Conservation (phyloP, 1,140 invertebrate genomes). For the Prorops nasuta region DNA sequence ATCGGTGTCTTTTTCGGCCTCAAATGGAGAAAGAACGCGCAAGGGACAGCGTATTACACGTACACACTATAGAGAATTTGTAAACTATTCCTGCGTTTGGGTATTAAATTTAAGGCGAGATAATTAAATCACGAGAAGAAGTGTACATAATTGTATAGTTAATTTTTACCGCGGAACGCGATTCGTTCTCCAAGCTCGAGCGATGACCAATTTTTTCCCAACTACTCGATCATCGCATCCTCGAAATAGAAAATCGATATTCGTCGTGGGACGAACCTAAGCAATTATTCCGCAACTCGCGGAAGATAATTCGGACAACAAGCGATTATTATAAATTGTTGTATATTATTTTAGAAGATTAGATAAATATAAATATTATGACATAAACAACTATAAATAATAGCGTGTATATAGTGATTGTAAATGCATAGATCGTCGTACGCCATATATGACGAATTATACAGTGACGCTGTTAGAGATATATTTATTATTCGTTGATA, state of each 20-base stretch:
- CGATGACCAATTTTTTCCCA: too few relatives aligned
- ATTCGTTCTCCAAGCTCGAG: too few relatives aligned
- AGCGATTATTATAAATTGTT: neutral
- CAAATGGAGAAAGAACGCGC: constrained; percentile 11
- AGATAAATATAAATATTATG: neutral
- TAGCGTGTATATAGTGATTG: constrained; percentile 50
- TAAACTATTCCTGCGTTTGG: too few relatives aligned
- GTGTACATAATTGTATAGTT: constrained; percentile 55
- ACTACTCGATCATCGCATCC: too few relatives aligned
- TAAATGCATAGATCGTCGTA: constrained; percentile 39
- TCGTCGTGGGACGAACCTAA: too few relatives aligned
- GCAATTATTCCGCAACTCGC: too few relatives aligned
- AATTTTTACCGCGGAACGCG: too few relatives aligned
- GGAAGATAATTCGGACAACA: too few relatives aligned
- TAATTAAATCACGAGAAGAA: constrained; percentile 17
- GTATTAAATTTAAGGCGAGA: too few relatives aligned
- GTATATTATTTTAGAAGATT: neutral
- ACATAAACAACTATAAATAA: constrained; percentile 14
- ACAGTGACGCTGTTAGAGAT: constrained; percentile 48
- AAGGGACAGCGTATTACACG: neutral
- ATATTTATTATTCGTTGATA: constrained; percentile 54
- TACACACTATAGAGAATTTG: constrained; percentile 17
- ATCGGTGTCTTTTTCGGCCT: constrained; percentile 11
- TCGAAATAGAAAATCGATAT: too few relatives aligned
- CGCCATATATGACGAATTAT: constrained; percentile 40